Base-by-base conservation (phyloP, 1,140 invertebrate genomes). In the Bombus picipes region DNA sequence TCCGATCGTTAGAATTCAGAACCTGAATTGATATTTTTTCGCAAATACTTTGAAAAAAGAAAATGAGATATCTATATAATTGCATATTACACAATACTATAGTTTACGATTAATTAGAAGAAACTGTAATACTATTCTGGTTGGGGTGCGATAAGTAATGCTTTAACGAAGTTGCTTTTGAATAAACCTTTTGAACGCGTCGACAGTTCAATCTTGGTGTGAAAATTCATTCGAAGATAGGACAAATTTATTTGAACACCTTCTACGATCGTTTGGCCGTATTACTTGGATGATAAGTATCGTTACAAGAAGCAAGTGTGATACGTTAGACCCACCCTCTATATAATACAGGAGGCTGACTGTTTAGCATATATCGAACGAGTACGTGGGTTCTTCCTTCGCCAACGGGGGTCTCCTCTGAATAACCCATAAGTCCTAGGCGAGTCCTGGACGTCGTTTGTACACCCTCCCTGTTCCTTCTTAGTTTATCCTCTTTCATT, bases 321-420 rank as follows among this genome's bases (percentile, higher is more conserved):
- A 70, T 41, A 37, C 32, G 57, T 28, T 39, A 34, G 62, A 57
- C 32, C 12, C 73, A 83, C 85, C 77, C 81, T 81, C 39, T 81
- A 81, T 81, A 89, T 87, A 77, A 90, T 83, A 81, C 83, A 87
- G 87, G 62, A 88, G 82, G 84, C 65, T 85, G 75, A 43, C 91
- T 92, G 87, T 78, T 93, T 92, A 92, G 89, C 92, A 93, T 93
- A 91, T 92, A 92, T 92, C 89, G 91, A 91, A 92, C 91, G 88
- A 34, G 66, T 76, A 71, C 68, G 81, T 53, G 80, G 78, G 74
- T 39, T 75, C 71, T 68, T 83, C 59, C 78, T 82, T 75, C 37
- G 71, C 78, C 83, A 74, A 88, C 76, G 86, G 83, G 84, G 82
- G 82, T 89, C 73, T 82, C 92, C 88, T 80, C 80, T 93, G 92